Percentiles rank a stretch among this genome's conserved stretches.
Conservation (phyloP, 2,797 vertebrate species). For the Hemibagrus guttatus region DNA sequence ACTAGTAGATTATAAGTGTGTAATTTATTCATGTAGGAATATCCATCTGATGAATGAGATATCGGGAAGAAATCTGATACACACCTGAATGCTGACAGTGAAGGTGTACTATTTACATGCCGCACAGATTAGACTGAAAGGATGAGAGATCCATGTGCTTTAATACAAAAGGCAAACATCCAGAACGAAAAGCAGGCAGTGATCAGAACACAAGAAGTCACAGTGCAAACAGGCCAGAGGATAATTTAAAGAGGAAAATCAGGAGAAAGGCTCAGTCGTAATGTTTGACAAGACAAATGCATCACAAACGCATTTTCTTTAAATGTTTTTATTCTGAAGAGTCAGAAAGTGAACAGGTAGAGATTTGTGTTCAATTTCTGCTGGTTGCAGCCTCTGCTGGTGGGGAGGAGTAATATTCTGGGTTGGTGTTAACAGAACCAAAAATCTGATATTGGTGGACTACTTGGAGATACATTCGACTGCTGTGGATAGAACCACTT, state of each 20-base stretch:
- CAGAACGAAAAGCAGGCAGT: not conserved
- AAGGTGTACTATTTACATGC: not conserved
- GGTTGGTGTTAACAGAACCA: not conserved
- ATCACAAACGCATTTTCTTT: not conserved
- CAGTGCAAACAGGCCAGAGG: not conserved
- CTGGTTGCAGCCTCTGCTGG: not conserved
- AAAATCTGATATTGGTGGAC: not conserved
- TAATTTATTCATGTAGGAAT: not conserved
- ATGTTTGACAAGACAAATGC: not conserved
- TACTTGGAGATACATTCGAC: too few species aligned
- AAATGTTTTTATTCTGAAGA: not conserved
- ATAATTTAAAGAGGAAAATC: not conserved
- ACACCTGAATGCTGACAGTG: not conserved
- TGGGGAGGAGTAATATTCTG: not conserved
- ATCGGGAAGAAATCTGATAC: not conserved
- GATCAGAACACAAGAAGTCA: not conserved
- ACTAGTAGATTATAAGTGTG: too few species aligned
- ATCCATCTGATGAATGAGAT: not conserved
- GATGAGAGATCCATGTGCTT: not conserved
- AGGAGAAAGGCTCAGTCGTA: not conserved
- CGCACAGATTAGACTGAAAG: not conserved
- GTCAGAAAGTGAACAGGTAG: not conserved
- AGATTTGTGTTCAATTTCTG: not conserved
- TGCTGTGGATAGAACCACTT: too few species aligned
- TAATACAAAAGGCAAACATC: not conserved